A percentile compares a stretch with the other conserved stretches of the same genome.
Conservation (phyloP, 2,888 invertebrate genomes). For the Leucophora obtusa region DNA sequence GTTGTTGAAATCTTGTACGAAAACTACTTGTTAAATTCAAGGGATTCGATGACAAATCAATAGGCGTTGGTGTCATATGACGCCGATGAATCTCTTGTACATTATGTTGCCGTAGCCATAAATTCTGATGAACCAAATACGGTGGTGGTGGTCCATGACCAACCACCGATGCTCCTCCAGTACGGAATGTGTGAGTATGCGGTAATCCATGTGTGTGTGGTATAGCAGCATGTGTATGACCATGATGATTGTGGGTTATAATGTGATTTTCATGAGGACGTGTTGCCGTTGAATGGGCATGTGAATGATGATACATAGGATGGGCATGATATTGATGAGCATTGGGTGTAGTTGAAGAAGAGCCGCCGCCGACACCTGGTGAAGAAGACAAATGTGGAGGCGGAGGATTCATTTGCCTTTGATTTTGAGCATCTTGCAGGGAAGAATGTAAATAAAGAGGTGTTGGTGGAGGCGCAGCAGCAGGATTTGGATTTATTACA, state of each 20-base stretch:
- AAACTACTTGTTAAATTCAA: conserved; percentile 74
- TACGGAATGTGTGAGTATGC: conserved; percentile 60
- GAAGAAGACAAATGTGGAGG: conserved; percentile 47
- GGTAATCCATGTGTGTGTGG: conserved; percentile 67
- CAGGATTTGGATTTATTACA: conserved; percentile 45
- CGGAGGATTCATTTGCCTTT: conserved; percentile 49
- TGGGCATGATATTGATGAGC: conserved; percentile 59
- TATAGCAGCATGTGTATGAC: conserved; percentile 66
- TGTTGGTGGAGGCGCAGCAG: conserved; percentile 42
- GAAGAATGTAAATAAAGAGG: conserved; percentile 53
- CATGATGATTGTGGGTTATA: conserved; percentile 58
- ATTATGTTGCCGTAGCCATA: conserved; percentile 87
- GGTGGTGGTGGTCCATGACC: conserved; percentile 80
- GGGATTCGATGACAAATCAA: conserved; percentile 77
- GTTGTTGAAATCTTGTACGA: conserved; percentile 72
- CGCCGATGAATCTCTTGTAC: conserved; percentile 81
- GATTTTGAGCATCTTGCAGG: conserved; percentile 43
- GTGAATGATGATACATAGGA: conserved; percentile 59
- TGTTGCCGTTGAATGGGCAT: conserved; percentile 42
- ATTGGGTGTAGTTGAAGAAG: conserved; percentile 40
- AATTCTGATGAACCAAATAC: conserved; percentile 86
- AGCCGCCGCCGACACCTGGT: conserved; percentile 32
- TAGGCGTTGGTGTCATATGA: conserved; percentile 78
- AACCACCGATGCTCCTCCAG: conserved; percentile 50
- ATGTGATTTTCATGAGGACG: conserved; percentile 56